phyloP scores from a whole-genome alignment of 2,888 invertebrate species.

The Linyphia triangularis region DNA sequence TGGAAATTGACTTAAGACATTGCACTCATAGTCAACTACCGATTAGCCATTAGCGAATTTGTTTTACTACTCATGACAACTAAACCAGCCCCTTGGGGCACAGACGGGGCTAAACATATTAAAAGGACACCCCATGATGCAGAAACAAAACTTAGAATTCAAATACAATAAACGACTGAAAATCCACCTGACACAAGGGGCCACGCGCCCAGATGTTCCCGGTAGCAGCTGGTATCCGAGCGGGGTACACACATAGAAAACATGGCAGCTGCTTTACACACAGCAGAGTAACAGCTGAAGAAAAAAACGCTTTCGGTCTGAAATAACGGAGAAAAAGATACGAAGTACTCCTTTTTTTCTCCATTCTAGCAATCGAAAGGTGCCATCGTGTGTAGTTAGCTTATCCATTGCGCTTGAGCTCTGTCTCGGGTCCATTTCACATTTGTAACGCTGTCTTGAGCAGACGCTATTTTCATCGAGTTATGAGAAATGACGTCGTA shows the following conservation, averaged over 20 bases:
- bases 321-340: not conserved
- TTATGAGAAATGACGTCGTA: not conserved
- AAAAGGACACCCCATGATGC: too few relatives aligned
- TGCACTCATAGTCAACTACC: too few relatives aligned
- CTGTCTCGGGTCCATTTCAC: conserved; percentile 4
- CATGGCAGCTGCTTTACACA: conserved; percentile 10
- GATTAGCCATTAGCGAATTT: too few relatives aligned
- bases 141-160: not conserved
- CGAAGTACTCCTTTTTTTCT: not conserved
- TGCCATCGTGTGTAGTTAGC: conserved; percentile 15
- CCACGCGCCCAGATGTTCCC: conserved; percentile 49
- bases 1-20: too few relatives aligned
- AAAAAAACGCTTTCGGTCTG: conserved; percentile 4
- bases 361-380: not conserved
- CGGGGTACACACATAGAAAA: not conserved
- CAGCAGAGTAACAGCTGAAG: not conserved
- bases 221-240: conserved; percentile 20
- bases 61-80: too few relatives aligned
- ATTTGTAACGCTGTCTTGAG: conserved; percentile 20
- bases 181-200: conserved; percentile 44
- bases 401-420: not conserved
- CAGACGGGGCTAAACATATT: too few relatives aligned
- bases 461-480: not conserved
- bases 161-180: conserved; percentile 1
- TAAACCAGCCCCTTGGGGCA: too few relatives aligned